Evolutionary conservation across 2,113 vertebrate species (phyloP), one percentile per base, ranked within the genome.

Genomic region (Percopsis transmontana): DNA sequence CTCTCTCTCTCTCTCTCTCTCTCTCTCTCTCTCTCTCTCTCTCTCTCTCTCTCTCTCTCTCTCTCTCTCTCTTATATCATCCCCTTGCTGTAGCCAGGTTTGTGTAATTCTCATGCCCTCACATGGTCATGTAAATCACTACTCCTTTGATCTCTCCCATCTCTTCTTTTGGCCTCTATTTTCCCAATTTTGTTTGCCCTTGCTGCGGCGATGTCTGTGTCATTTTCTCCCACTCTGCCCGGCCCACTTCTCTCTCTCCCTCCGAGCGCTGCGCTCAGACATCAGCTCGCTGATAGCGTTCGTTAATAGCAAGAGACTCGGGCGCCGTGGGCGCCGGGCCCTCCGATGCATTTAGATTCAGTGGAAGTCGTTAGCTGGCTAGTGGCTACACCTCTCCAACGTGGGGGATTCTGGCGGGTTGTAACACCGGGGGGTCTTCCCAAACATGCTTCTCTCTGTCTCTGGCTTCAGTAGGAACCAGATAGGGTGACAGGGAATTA

Each of bases 341-440:
- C 39, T 58, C 19, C 47, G 23, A 42, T 33, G 41, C 16, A 12
- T 48, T 56, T 33, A 33, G 52, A 55, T 62, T 62, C 58, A 75
- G 62, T 61, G 18, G 24, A 79, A 79, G 51, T 75, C 66, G 75
- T 86, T 73, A 77, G 41, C 68, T 33, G 4, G 27, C 27, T 33
- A 33, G 27, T 48, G 61, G 62, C 57, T 65, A 56, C n/a, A 19
- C 13, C 21, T 40, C 53, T 61, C 48, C 64, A 66, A 10, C 54
- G 8, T 19, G 44, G 47, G 18, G 3, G 14, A 64, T 51, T 3
- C 3, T 39, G 51, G 19, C 10, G 16, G 39, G 14, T 41, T 21
- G 16, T 67, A 16, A 15, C 54, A 13, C 40, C 19, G 50, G 8
- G 13, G 27, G 1, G 4, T 33, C 7, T 0, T 33, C 27, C 7